These are phyloP conservation scores for Tachycineta bicolor DNA, from an alignment of 2,113 vertebrate genomes.

Conservation along the genomic window DNA sequence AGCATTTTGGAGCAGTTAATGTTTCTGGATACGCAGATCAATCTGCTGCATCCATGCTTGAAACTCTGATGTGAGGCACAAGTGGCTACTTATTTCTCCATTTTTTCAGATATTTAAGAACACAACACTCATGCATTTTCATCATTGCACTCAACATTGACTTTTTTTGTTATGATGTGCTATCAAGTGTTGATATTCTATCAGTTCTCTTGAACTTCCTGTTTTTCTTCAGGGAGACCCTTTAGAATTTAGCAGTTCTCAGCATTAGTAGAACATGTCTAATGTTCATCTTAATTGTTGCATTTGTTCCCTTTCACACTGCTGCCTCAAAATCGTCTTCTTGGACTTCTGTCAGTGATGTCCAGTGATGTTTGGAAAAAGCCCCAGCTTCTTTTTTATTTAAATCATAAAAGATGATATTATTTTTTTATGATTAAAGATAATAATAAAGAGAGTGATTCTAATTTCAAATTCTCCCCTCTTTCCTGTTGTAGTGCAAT, in stretches of 20 bases:
- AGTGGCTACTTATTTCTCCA: background rate
- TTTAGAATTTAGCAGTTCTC: background rate
- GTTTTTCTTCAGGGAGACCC: background rate
- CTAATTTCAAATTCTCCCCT: background rate
- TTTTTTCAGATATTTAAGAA: background rate
- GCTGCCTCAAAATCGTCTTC: background rate
- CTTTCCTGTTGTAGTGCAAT: background rate
- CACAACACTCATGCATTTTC: background rate
- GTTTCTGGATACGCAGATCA: background rate
- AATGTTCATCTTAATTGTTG: background rate
- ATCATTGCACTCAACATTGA: background rate
- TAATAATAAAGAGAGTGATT: background rate
- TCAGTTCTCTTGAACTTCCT: background rate
- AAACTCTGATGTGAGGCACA: background rate
- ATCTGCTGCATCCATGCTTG: background rate
- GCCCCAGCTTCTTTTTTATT: background rate
- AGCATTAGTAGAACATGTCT: background rate
- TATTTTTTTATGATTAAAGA: background rate
- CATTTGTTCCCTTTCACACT: background rate
- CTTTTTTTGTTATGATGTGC: background rate
- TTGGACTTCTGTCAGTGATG: background rate
- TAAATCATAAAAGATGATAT: background rate
- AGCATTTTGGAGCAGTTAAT: background rate
- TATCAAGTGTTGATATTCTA: background rate
- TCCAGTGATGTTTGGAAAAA: background rate